A percentile compares a stretch with the other conserved stretches of the same genome.
Evolutionary conservation across 2,888 invertebrate genomes (phyloP).

Genomic region (Liodrosophila aerea): DNA sequence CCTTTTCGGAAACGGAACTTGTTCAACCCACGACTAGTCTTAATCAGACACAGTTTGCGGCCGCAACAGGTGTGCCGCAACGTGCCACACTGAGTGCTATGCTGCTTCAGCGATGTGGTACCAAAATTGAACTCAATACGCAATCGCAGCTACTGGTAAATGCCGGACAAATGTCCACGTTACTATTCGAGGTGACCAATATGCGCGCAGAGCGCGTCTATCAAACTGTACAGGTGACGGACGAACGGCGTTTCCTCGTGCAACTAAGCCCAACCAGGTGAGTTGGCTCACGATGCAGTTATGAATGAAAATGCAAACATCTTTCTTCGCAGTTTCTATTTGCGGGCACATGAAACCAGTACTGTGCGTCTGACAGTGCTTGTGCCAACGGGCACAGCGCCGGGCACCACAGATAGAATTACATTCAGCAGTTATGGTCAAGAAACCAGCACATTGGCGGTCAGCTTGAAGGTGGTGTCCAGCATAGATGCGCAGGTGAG

Average conservation of each 20-base stretch:
- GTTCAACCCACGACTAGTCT: slow-evolving; percentile 41
- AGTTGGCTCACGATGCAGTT: slow-evolving; percentile 10
- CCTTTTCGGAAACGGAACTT: slow-evolving; percentile 73
- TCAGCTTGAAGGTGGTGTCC: slow-evolving; percentile 82
- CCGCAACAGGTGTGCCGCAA: slow-evolving; percentile 37
- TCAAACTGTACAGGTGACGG: slow-evolving; percentile 85
- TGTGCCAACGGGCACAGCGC: slow-evolving; percentile 83
- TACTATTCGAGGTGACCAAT: slow-evolving; percentile 90
- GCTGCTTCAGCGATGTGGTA: slow-evolving; percentile 72
- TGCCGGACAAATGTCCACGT: slow-evolving; percentile 78
- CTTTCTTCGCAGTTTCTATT: slow-evolving; percentile 72
- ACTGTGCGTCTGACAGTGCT: slow-evolving; percentile 84
- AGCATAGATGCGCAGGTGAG: slow-evolving; percentile 76
- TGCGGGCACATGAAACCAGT: slow-evolving; percentile 83
- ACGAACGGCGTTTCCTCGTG: slow-evolving; percentile 85
- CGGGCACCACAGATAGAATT: slow-evolving; percentile 85
- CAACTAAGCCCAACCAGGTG: slow-evolving; percentile 84
- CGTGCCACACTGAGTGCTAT: slow-evolving; percentile 53
- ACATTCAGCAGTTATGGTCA: slow-evolving; percentile 85
- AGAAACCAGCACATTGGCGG: slow-evolving; percentile 81
- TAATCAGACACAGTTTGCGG: slow-evolving; percentile 50
- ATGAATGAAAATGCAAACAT: no score
- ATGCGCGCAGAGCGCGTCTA: slow-evolving; percentile 84
- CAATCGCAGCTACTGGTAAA: slow-evolving; percentile 83
- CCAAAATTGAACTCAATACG: slow-evolving; percentile 83